Evolutionary conservation across 2,888 invertebrate genomes (phyloP), one percentile per base, ranked within the genome.

Genomic region (Eucriotettix oculatus): DNA sequence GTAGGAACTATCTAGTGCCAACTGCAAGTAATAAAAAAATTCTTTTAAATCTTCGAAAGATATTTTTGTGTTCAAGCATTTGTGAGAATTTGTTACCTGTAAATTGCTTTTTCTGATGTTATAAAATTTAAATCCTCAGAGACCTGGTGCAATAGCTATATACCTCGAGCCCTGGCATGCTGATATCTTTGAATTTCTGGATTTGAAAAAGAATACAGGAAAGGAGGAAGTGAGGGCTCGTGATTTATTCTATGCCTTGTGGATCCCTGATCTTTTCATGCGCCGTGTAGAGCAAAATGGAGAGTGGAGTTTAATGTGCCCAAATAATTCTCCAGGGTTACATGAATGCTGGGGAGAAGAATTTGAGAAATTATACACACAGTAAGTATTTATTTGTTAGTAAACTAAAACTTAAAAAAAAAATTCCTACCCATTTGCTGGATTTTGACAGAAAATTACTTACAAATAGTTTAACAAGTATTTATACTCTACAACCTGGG

Each of bases 211-310:
- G 72, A 99, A 98, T 71, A 95, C 92, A 0, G 81, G 98, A 0
- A 92, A 92, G 70, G 98, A 98, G 72, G 97, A 98, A 73, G 79
- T 86, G 48, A 79, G 98, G 54, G 97, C 98, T 0, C 80, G 98
- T 59, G 98, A 99, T 74, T 76, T 99, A 48, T 99, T 98, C 74
- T 97, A 92, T 73, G 98, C 91, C 0, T 73, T 99, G 42, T 99
- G 99, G 98, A 91, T 99, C 66, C 95, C 98, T 0, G 98, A 99
- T 77, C 78, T 99, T 61, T 99, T 99, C 72, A 99, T 99, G 99
- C 83, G 87, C 72, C 81, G 99, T 57, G 92, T 94, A 0, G 87
- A 94, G 71, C 78, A 78, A 2, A 82, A 96, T 73, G 85, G 76
- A 64, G 78, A 82, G 58, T 99, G 99, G 99, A 90, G 91, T 58